These are phyloP conservation scores for Raja brachyura DNA, from an alignment of 2,113 vertebrate species.

Conservation along the genomic window DNA sequence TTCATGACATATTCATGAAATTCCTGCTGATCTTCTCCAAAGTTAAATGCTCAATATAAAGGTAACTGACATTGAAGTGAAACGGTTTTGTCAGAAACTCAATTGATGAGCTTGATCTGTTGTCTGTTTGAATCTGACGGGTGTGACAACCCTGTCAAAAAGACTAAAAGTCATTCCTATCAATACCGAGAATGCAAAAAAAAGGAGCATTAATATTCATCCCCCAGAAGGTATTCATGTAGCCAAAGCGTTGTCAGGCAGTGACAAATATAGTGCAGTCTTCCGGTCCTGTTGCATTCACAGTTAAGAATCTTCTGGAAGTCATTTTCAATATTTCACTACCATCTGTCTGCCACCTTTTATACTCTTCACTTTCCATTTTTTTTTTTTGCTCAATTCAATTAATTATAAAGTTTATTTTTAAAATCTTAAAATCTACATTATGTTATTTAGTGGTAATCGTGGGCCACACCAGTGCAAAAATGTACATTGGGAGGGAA, in stretches of 20 bases:
- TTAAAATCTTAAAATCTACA: neutral
- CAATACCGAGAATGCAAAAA: neutral
- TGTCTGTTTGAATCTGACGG: neutral
- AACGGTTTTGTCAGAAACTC: neutral
- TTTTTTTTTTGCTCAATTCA: neutral
- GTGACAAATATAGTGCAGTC: neutral
- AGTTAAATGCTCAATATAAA: neutral
- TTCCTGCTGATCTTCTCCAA: neutral
- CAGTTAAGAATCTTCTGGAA: neutral
- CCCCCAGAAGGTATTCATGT: neutral
- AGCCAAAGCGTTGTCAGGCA: neutral
- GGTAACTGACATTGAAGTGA: neutral
- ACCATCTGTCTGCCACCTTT: neutral
- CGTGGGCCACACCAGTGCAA: neutral
- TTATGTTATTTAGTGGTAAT: neutral
- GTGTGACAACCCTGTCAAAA: conserved; percentile 20
- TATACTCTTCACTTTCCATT: neutral
- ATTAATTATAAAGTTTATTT: neutral
- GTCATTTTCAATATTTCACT: neutral
- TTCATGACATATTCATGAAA: neutral
- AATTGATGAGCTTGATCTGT: neutral
- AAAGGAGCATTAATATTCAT: neutral
- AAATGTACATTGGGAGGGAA: neutral
- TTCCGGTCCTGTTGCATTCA: neutral
- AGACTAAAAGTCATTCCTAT: neutral